A percentile compares a stretch with the other conserved stretches of the same genome.
These are phyloP conservation scores for Nasua narica DNA, from an alignment of 2,797 vertebrate genomes.

Conservation along the genomic window DNA sequence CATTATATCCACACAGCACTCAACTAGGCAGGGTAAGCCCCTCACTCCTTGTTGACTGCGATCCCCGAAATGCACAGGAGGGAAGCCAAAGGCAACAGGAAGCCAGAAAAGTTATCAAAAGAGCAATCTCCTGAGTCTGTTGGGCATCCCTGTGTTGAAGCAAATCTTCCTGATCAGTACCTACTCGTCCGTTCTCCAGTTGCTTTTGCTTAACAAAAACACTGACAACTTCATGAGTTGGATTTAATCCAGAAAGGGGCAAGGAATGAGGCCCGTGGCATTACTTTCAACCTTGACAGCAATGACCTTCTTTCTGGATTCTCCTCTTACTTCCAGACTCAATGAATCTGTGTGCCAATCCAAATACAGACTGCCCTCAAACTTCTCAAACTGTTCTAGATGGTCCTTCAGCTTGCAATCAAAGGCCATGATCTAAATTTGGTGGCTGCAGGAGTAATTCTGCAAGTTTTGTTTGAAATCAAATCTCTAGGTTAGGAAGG, in stretches of 20 bases:
- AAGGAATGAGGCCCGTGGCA: neutral
- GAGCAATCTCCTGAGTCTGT: too few species aligned
- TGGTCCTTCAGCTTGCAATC: neutral
- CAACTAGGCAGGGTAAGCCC: neutral
- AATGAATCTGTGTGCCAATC: neutral
- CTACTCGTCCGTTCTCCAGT: neutral
- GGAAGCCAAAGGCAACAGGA: neutral
- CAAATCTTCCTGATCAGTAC: neutral
- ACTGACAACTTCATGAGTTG: neutral
- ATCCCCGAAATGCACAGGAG: neutral
- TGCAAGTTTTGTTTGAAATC: neutral
- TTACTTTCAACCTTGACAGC: neutral
- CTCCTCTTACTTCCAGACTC: neutral
- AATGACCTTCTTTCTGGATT: neutral
- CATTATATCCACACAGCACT: neutral
- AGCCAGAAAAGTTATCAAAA: neutral
- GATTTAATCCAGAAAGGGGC: neutral
- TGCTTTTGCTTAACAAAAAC: neutral
- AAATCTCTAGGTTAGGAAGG: neutral
- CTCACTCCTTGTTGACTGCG: neutral
- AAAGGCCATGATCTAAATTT: neutral
- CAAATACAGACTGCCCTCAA: neutral
- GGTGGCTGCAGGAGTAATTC: neutral
- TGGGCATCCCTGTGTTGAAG: neutral
- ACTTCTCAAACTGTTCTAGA: neutral